A percentile compares a stretch with the other conserved stretches of the same genome.
Evolutionary conservation across 2,888 invertebrate genomes (phyloP).

Genomic region (Rotaria magnacalcarata): DNA sequence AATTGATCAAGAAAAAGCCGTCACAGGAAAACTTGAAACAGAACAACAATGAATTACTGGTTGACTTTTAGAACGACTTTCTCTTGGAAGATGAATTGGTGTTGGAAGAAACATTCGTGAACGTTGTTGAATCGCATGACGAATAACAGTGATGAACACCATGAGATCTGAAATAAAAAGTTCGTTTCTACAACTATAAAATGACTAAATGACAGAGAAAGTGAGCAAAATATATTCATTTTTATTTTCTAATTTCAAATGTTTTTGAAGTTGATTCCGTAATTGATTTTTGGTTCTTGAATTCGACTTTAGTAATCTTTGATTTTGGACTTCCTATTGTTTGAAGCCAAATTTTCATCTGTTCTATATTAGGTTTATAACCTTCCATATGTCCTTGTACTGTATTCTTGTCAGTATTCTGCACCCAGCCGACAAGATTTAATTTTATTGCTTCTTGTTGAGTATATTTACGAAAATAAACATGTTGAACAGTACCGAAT

Average conservation of each 20-base stretch:
- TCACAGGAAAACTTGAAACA: background rate
- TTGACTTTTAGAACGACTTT: background rate
- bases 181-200: background rate
- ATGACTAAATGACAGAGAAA: too few species aligned
- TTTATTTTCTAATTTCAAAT: slow-evolving; percentile 22
- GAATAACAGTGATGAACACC: background rate
- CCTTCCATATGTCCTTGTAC: slow-evolving; percentile 46
- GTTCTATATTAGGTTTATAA: slow-evolving; percentile 25
- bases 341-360: slow-evolving; percentile 45
- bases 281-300: slow-evolving; percentile 37
- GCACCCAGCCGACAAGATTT: slow-evolving; percentile 41
- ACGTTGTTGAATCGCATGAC: background rate
- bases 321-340: slow-evolving; percentile 46
- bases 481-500: slow-evolving; percentile 46
- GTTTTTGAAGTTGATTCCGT: background rate
- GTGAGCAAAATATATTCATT: too few species aligned
- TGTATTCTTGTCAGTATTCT: slow-evolving; percentile 43
- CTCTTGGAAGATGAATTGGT: background rate
- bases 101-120: slow-evolving; percentile 4
- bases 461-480: slow-evolving; percentile 47
- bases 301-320: slow-evolving; percentile 41
- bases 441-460: slow-evolving; percentile 41
- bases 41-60: background rate
- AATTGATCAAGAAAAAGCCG: too few species aligned
- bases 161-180: background rate